Conservation (phyloP, 1,140 invertebrate genomes). For the honey bee (Apis mellifera) region DNA sequence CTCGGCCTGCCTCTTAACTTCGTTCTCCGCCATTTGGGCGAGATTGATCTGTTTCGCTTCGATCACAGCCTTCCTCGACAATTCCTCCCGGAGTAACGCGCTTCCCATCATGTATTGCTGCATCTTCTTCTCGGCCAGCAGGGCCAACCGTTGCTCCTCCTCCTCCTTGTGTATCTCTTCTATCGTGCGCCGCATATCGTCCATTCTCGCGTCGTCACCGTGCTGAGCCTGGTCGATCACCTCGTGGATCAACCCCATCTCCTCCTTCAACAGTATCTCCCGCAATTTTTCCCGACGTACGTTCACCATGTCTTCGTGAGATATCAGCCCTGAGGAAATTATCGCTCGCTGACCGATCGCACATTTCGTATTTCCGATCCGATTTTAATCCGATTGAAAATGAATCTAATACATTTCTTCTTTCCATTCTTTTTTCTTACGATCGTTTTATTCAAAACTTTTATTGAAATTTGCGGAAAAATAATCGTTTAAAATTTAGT, state of each 20-base stretch:
- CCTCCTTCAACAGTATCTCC: slow-evolving; percentile 55
- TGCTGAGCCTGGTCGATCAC: slow-evolving; percentile 55
- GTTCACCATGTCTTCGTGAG: slow-evolving; percentile 57
- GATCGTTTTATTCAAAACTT: too few relatives aligned
- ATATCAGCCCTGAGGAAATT: slow-evolving; percentile 47
- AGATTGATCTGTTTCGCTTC: slow-evolving; percentile 72
- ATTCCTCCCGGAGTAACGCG: slow-evolving; percentile 57
- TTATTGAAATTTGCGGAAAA: too few relatives aligned
- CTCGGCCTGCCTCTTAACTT: slow-evolving; percentile 45
- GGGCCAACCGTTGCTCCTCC: slow-evolving; percentile 57
- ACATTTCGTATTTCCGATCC: too few relatives aligned
- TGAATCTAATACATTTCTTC: not conserved
- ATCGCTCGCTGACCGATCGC: not conserved
- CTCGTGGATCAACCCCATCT: slow-evolving; percentile 55
- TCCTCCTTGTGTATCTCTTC: slow-evolving; percentile 27
- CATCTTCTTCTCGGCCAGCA: slow-evolving; percentile 66
- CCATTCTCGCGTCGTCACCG: slow-evolving; percentile 42
- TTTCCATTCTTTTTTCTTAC: too few relatives aligned
- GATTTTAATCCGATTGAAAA: not conserved
- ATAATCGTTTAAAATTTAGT: too few relatives aligned
- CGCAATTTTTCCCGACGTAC: slow-evolving; percentile 59
- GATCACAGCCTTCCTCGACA: slow-evolving; percentile 54
- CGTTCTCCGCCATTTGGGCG: slow-evolving; percentile 71
- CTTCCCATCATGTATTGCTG: slow-evolving; percentile 68
- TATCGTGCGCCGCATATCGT: slow-evolving; percentile 33